Percentiles rank a stretch among this genome's conserved stretches.
phyloP scores from a whole-genome alignment of 2,113 vertebrate species.

The Urocolius indicus region DNA sequence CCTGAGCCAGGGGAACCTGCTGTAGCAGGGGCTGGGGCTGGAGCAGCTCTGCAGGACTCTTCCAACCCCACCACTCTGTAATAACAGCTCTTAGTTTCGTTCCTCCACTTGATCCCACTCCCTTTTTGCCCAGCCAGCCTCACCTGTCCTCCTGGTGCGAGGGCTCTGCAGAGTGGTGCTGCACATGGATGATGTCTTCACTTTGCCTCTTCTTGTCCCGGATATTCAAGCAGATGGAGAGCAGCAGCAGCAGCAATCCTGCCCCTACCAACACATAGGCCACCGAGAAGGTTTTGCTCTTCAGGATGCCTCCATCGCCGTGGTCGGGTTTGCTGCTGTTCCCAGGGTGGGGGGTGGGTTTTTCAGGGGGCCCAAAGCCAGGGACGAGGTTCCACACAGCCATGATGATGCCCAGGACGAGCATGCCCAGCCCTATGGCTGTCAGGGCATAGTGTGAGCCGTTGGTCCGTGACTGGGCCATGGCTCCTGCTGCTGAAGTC shows the following conservation, averaged over 20 bases:
- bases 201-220: constrained; percentile 84
- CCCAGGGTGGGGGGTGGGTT: background rate
- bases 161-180: background rate
- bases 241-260: constrained; percentile 85
- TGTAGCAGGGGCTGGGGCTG: too few relatives aligned
- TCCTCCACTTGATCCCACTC: fast-evolving
- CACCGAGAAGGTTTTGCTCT: constrained; percentile 88
- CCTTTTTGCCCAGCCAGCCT: background rate
- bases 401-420: constrained; percentile 93
- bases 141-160: constrained; percentile 77
- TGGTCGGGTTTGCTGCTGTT: constrained; percentile 75
- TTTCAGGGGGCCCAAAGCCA: constrained; percentile 24
- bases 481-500: background rate
- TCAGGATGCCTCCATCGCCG: background rate
- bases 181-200: constrained; percentile 46
- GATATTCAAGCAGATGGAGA: constrained; percentile 89
- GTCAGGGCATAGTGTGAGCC: constrained; percentile 93
- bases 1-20: too few relatives aligned
- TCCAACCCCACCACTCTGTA: too few relatives aligned
- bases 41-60: too few relatives aligned
- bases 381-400: constrained; percentile 95
- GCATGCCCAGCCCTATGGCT: constrained; percentile 90
- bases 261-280: constrained; percentile 91
- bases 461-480: constrained; percentile 82
- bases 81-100: fast-evolving